These are phyloP conservation scores for Microplitis demolitor DNA, from an alignment of 1,140 invertebrate species.

Conservation along the genomic window DNA sequence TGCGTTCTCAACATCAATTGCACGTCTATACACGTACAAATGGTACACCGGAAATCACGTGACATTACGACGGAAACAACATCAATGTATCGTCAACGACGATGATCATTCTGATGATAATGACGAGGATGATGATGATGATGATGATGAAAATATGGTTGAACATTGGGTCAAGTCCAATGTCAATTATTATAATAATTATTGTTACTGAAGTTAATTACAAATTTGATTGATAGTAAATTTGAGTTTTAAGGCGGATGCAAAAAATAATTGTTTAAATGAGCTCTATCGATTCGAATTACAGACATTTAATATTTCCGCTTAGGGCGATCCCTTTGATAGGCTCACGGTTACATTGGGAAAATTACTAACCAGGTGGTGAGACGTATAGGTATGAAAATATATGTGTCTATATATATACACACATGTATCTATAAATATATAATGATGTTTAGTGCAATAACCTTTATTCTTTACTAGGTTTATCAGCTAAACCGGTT, in stretches of 20 bases:
- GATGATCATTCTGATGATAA: not conserved
- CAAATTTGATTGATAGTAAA: not conserved
- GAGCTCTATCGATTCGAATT: not conserved
- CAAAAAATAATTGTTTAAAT: not conserved
- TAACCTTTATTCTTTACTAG: not conserved
- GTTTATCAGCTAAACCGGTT: constrained; percentile 1
- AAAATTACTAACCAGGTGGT: constrained; percentile 11
- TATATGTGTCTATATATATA: no score
- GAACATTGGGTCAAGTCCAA: not conserved
- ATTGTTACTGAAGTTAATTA: not conserved
- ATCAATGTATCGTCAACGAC: not conserved
- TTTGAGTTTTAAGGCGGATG: not conserved
- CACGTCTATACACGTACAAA: constrained; percentile 6
- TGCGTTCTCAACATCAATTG: constrained; percentile 2
- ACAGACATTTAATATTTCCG: constrained; percentile 17
- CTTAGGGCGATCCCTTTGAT: not conserved
- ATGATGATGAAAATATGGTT: not conserved
- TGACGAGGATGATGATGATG: not conserved
- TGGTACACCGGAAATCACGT: constrained; percentile 26
- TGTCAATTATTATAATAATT: not conserved
- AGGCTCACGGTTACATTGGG: not conserved
- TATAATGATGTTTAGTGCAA: constrained; percentile 1
- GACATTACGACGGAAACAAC: constrained; percentile 18
- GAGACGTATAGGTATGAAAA: not conserved
- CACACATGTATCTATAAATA: not conserved